Evolutionary conservation across 2,888 invertebrate species (phyloP).

Genomic region (Dichetophora obliterata): DNA sequence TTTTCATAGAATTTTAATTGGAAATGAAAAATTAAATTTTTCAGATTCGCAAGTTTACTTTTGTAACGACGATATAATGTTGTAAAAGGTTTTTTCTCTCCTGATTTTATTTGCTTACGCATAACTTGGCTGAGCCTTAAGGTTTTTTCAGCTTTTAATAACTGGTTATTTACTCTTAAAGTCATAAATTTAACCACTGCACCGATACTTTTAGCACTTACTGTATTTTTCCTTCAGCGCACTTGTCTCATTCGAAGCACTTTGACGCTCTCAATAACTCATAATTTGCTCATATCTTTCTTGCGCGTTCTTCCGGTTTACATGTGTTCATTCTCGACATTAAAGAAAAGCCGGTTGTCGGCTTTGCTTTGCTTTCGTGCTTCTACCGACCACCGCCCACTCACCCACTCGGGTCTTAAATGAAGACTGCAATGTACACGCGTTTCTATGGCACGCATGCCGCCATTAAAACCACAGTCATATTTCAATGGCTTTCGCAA

Average conservation of each 20-base stretch:
- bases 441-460: constrained; percentile 27
- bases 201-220: too few species aligned
- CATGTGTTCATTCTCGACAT: background rate
- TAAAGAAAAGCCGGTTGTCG: constrained; percentile 25
- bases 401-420: background rate
- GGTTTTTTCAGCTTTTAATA: too few species aligned
- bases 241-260: background rate
- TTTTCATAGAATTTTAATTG: too few species aligned
- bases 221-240: background rate
- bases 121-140: too few species aligned
- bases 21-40: too few species aligned
- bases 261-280: constrained; percentile 20
- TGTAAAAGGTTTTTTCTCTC: too few species aligned
- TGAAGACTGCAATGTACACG: background rate
- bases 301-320: background rate
- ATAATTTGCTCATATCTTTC: background rate
- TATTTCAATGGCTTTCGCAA: constrained; percentile 43
- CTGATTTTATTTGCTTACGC: too few species aligned
- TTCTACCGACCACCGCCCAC: background rate
- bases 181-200: too few species aligned
- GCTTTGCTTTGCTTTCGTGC: constrained; percentile 13
- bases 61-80: too few species aligned
- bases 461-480: background rate
- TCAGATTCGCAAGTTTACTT: too few species aligned
- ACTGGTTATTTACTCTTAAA: too few species aligned